Conservation (phyloP, 2,888 invertebrate genomes). For the Geophilus truncorum region DNA sequence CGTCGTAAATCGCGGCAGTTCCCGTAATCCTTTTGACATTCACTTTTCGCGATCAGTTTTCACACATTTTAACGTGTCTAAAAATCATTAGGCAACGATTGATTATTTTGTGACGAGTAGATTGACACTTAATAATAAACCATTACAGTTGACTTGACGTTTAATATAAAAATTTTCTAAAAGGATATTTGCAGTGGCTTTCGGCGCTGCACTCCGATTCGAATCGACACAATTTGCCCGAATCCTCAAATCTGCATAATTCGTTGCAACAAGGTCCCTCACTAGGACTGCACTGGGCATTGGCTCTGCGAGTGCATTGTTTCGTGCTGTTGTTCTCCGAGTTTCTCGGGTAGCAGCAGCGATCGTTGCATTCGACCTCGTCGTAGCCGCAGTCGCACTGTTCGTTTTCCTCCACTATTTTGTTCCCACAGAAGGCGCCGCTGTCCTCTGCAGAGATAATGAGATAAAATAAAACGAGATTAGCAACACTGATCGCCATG, state of each 20-base stretch:
- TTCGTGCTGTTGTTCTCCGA: conserved; percentile 55
- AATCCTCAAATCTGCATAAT: conserved; percentile 62
- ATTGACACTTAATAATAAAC: no score
- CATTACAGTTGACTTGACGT: no score
- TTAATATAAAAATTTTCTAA: conserved; percentile 27
- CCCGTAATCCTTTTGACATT: no score
- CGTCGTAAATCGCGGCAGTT: no score
- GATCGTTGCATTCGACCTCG: conserved; percentile 75
- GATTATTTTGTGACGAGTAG: no score
- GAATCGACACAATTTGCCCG: conserved; percentile 44
- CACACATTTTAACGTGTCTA: no score
- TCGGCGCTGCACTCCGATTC: conserved; percentile 76
- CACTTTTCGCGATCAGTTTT: no score
- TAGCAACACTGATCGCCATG: not conserved
- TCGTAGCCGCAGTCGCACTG: conserved; percentile 97
- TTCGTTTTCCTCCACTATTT: conserved; percentile 95
- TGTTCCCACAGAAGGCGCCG: conserved; percentile 98
- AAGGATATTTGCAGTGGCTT: conserved; percentile 68
- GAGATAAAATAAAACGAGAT: conserved; percentile 28
- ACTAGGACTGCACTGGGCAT: conserved; percentile 86
- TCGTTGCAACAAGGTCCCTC: conserved; percentile 94
- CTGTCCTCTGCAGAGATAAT: conserved; percentile 64
- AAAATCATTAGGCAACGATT: no score
- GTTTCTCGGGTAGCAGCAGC: conserved; percentile 79
- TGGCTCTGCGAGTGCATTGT: conserved; percentile 70